Evolutionary conservation across 2,797 vertebrate species (phyloP), one percentile per base, ranked within the genome.

Genomic region (Hippoglossus hippoglossus): DNA sequence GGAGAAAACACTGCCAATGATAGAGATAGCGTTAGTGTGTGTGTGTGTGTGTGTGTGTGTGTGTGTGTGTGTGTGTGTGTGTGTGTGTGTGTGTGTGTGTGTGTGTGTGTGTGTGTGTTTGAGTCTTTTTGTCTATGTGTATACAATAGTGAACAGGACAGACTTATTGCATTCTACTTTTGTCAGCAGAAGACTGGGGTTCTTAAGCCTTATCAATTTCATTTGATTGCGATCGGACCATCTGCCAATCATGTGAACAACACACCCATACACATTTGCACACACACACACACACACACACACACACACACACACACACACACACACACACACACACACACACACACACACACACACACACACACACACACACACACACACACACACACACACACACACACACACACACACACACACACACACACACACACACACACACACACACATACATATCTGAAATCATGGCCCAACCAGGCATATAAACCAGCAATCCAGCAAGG

Each of bases 191-290:
- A 91, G 76, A 89, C 66, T 67, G 71, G 56, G 67, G 26, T 79
- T 87, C 76, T 87, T 81, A 85, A 86, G 56, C 65, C 75, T 89
- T 82, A 94, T 94, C 88, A 91, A 82, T 92, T 82, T 80, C 69
- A 82, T 86, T 92, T 93, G 90, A 90, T 82, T 91, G 84, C 57
- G 53, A 93, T 90, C 77, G 2, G 76, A 79, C 81, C 82, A 80
- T 76, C 80, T 86, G 89, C 56, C 94, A 91, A 85, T 91, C 88
- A 89, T 60, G 50, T 50, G 70, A 74, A 64, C 53, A 51, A 71
- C 63, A 77, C 67, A 63, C 51, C 54, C 47, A 19, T 57, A 63
- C 50, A 63, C 64, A 71, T 19, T 59, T 26, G 52, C 57, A 58
- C 21, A 68, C 15, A 34, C 36, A 69, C 24, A 62, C 16, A 57